Percentiles rank a stretch among this genome's conserved stretches.
Conservation (phyloP, 2,888 invertebrate genomes). For the Chymomyza amoena region DNA sequence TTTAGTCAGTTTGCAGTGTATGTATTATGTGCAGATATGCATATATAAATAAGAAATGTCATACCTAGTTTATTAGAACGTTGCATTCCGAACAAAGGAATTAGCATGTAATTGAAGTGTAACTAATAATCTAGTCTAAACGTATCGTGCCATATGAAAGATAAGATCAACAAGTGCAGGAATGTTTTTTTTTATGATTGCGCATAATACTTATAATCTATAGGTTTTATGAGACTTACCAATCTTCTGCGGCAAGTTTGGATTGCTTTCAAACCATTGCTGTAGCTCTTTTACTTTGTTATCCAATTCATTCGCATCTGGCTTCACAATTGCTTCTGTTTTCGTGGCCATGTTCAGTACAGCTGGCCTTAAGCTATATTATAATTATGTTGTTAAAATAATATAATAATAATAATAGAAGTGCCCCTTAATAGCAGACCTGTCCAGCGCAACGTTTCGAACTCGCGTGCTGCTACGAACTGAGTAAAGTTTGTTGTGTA, state of each 20-base stretch:
- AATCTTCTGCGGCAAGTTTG: slow-evolving; percentile 64
- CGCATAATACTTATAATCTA: background rate
- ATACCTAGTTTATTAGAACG: background rate
- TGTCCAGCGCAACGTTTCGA: background rate
- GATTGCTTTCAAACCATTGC: slow-evolving; percentile 63
- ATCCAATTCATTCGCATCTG: slow-evolving; percentile 27
- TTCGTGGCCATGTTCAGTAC: slow-evolving; percentile 12
- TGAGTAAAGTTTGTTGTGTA: background rate
- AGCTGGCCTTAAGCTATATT: background rate
- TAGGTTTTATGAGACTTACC: slow-evolving; percentile 43
- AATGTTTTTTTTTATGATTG: background rate
- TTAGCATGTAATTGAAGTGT: background rate
- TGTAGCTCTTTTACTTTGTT: slow-evolving; percentile 49
- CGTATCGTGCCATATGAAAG: background rate
- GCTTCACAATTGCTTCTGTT: background rate
- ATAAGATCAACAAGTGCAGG: background rate
- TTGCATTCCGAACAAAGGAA: background rate
- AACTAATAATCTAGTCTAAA: background rate
- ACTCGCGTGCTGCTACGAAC: background rate
- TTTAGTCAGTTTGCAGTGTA: background rate
- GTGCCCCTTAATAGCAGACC: background rate
- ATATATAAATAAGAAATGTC: background rate
- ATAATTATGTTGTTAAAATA: background rate
- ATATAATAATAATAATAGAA: background rate
- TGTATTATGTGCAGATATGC: background rate